These are phyloP conservation scores for Marcusenius ussheri DNA, from an alignment of 2,113 vertebrate genomes.

Conservation along the genomic window DNA sequence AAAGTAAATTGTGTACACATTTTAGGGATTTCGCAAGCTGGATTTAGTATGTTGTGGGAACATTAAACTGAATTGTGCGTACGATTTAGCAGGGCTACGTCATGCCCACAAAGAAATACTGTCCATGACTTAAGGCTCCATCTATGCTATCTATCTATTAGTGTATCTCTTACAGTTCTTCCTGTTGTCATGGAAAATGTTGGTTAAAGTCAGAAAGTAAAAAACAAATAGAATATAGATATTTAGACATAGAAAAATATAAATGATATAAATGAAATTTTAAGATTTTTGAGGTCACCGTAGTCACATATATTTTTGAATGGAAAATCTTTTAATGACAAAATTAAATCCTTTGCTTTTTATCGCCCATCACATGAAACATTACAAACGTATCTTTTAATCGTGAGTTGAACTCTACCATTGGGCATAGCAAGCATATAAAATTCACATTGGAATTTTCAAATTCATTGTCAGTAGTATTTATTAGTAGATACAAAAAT, in stretches of 20 bases:
- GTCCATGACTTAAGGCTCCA: neutral
- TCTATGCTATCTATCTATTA: neutral
- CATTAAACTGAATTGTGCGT: neutral
- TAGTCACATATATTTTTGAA: neutral
- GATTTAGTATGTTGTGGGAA: neutral
- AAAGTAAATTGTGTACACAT: neutral
- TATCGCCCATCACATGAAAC: neutral
- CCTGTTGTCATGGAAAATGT: neutral
- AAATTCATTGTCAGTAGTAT: neutral
- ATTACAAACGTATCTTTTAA: neutral
- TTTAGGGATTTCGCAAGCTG: neutral
- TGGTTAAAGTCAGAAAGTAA: neutral
- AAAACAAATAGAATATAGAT: neutral
- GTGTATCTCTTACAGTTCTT: neutral
- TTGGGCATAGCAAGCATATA: neutral
- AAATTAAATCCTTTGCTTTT: neutral
- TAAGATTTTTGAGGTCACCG: neutral
- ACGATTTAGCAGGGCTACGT: neutral
- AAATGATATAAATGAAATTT: neutral
- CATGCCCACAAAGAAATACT: neutral
- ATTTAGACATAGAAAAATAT: neutral
- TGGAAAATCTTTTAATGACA: neutral
- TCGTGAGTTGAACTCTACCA: neutral
- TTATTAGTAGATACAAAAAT: neutral
- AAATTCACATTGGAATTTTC: neutral